These are phyloP conservation scores for Lutraria rhynchaena DNA, from an alignment of 1,140 invertebrate species.

Conservation along the genomic window DNA sequence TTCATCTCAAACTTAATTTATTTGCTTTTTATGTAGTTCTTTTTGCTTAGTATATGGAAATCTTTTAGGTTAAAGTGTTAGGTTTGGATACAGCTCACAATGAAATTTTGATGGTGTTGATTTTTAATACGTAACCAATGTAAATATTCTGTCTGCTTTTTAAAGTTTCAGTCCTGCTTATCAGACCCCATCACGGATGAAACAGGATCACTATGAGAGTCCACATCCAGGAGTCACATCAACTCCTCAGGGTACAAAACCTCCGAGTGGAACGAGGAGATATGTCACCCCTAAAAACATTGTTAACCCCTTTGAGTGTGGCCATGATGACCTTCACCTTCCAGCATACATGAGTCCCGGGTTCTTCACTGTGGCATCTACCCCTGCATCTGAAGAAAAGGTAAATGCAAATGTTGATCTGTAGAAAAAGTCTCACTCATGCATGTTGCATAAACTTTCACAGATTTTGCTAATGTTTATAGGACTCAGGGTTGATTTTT, in stretches of 20 bases:
- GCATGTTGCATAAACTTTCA: too few species aligned
- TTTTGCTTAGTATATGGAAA: too few species aligned
- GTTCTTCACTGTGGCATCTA: slow-evolving; percentile 69
- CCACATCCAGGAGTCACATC: slow-evolving; percentile 24
- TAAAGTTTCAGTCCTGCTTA: slow-evolving; percentile 38
- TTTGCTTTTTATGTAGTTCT: too few species aligned
- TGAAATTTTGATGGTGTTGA: too few species aligned
- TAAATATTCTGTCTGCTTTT: background rate
- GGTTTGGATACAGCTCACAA: too few species aligned
- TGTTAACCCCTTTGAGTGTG: slow-evolving; percentile 75
- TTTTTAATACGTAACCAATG: background rate
- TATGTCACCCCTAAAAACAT: slow-evolving; percentile 49
- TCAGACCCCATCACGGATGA: slow-evolving; percentile 25
- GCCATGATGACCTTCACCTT: slow-evolving; percentile 68
- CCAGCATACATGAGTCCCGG: slow-evolving; percentile 75
- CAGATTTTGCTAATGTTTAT: too few species aligned
- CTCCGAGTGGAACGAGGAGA: slow-evolving; percentile 1
- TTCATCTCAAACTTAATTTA: too few species aligned
- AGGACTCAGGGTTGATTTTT: too few species aligned
- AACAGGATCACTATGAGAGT: slow-evolving; percentile 23
- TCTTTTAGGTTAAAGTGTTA: too few species aligned
- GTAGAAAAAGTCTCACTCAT: too few species aligned
- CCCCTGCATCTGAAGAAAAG: slow-evolving; percentile 70
- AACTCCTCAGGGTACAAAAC: slow-evolving; percentile 59
- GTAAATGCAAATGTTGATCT: slow-evolving; percentile 31